Base-by-base conservation (phyloP, 2,113 vertebrate genomes). In the Ameiurus melas region DNA sequence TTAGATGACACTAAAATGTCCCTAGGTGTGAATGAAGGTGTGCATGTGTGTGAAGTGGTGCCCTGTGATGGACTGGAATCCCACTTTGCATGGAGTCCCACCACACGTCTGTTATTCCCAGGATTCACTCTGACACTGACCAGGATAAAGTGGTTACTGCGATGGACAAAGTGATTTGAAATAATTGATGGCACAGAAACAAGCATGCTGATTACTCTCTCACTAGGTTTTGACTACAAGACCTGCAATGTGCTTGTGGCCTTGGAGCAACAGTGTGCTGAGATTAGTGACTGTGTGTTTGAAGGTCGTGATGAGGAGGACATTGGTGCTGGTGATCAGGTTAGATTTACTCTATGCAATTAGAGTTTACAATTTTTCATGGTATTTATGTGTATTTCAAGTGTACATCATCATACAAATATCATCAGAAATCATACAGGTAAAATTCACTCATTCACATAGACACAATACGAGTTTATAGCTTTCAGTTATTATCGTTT, bases 321-420 rank as follows among this genome's bases (percentile, higher is more conserved):
- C 89, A 95, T 95, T 57, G 95, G 95, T 0, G 95, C 95, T 0
- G 95, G 95, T 7, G 95, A 96, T 88, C 95, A 96, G 94, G 95
- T 96, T 79, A 62, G 55, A 20, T 57, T 30, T 60, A 19, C 12
- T 70, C 13, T 25, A 22, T 43, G 1, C 71, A 75, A 43, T 25
- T 75, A 22, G 1, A 73, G 30, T 36, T 33, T 70, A 33, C 30
- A 70, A 33, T 71, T 33, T 71, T 70, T 36, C 14, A 5, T 33
- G 68, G 5, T 33, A 58, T 78, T 73, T 73, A n/a, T 84, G 36
- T 81, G 0, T 78, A 19, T 78, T 91, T 80, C 20, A 19, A 47
- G 12, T 71, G 25, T 27, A 64, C 62, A 57, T 9, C 47, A 47
- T 10, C 47, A 51, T 47, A 47, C 47, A 9, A 47, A 9, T 8